Evolutionary conservation across 1,140 invertebrate genomes (phyloP), one percentile per base, ranked within the genome.

Genomic region (Ips nitidus): DNA sequence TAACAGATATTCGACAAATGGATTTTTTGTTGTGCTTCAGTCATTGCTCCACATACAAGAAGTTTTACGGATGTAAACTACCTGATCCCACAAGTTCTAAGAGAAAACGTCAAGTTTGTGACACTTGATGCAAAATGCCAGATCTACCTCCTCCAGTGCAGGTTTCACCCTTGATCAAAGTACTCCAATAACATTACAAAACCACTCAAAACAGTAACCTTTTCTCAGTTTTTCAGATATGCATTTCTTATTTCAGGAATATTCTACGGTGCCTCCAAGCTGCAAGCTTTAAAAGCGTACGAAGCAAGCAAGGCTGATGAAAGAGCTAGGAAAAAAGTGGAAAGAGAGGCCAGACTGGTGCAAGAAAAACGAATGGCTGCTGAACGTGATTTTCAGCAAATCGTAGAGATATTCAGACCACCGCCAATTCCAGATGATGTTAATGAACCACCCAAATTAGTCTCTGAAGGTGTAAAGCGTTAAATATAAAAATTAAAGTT

Each of bases 201-300:
- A 22, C 7, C 1, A 50, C 45, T 22, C 45, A 8, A 2, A 50
- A 3, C 6, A 50, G 45, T 1, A 3, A 50, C 45, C 45, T 22
- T 42, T 55, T n/a, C 0, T 22, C 2, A 70, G 69, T 65, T 70
- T 70, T 70, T 64, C 59, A 70, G 69, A 52, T 70, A 65, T 36
- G 6, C 61, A 3, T 59, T 65, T 45, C 62, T 70, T 3, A 7
- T 55, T 41, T 7, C 69, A 2, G 69, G 69, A 2, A 59, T 70
- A 36, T 1, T 65, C 22, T 65, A 70, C 40, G 69, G 61, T 2
- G 41, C 40, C 45, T 3, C 1, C 6, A 64, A 60, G 38, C 52
- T 42, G 1, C 6, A 64, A 58, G 56, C 56, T 2, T 41, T 64
- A 4, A 64, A 52, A 59, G 63, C 57, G 42, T 4, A 41, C 36